Evolutionary conservation across 2,113 vertebrate genomes (phyloP).

Genomic region (Pachycephala philippinensis): DNA sequence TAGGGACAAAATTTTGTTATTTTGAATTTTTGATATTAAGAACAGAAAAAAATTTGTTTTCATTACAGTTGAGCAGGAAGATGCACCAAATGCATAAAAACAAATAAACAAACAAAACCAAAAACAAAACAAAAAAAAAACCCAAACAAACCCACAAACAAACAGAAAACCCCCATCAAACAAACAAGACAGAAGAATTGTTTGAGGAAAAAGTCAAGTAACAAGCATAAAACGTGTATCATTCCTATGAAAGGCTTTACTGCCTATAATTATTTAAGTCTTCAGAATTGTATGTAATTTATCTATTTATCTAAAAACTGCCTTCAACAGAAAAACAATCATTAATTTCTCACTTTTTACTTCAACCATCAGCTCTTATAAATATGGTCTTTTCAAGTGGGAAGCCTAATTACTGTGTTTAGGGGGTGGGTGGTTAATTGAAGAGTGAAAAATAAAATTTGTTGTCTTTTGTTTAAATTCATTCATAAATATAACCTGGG

Average conservation of each 20-base stretch:
- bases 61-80: not conserved
- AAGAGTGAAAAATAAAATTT: not conserved
- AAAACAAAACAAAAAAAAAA: not conserved
- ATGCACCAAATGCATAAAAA: not conserved
- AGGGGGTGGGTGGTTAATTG: not conserved
- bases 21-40: not conserved
- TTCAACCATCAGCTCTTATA: not conserved
- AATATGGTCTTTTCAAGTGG: not conserved
- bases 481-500: not conserved
- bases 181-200: not conserved
- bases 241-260: not conserved
- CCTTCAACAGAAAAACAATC: not conserved
- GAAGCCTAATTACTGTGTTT: not conserved
- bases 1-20: fast-evolving
- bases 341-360: not conserved
- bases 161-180: not conserved
- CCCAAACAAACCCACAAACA: too few relatives aligned
- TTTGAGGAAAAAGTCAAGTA: not conserved
- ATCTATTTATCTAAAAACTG: not conserved
- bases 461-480: not conserved
- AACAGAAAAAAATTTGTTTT: not conserved
- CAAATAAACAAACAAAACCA: not conserved
- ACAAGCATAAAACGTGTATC: not conserved
- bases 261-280: not conserved
- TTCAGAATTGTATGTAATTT: not conserved